Percentiles rank a stretch among this genome's conserved stretches.
Conservation (phyloP, 2,113 vertebrate genomes). For the Trogon melanurus region DNA sequence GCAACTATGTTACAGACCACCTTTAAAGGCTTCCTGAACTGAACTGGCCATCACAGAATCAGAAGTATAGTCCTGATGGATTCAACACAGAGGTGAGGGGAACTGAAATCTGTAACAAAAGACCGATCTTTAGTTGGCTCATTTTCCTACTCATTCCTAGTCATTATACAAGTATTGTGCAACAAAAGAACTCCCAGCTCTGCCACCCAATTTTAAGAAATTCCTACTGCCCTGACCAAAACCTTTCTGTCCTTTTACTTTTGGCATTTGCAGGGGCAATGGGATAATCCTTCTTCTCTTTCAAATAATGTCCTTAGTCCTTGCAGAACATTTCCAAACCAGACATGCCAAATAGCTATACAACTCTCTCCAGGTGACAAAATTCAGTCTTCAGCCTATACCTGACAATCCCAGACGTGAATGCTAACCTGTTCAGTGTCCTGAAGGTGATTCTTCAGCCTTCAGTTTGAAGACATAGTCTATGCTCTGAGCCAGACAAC, state of each 20-base stretch:
- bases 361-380: not conserved
- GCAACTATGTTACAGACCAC: not conserved
- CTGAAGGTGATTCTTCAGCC: not conserved
- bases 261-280: not conserved
- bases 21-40: not conserved
- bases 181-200: not conserved
- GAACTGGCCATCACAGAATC: not conserved
- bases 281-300: not conserved
- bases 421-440: not conserved
- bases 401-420: not conserved
- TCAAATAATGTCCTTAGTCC: not conserved
- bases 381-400: not conserved
- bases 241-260: not conserved
- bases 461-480: not conserved
- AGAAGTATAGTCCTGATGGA: not conserved
- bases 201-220: not conserved
- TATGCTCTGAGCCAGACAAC: not conserved
- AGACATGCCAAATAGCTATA: not conserved
- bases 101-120: not conserved
- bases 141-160: not conserved
- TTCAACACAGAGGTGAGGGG: not conserved
- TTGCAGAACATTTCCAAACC: not conserved
- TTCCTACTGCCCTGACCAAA: not conserved
- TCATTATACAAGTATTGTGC: not conserved
- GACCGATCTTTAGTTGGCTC: not conserved